Evolutionary conservation across 2,888 invertebrate species (phyloP).

Genomic region (Scaeva pyrastri): DNA sequence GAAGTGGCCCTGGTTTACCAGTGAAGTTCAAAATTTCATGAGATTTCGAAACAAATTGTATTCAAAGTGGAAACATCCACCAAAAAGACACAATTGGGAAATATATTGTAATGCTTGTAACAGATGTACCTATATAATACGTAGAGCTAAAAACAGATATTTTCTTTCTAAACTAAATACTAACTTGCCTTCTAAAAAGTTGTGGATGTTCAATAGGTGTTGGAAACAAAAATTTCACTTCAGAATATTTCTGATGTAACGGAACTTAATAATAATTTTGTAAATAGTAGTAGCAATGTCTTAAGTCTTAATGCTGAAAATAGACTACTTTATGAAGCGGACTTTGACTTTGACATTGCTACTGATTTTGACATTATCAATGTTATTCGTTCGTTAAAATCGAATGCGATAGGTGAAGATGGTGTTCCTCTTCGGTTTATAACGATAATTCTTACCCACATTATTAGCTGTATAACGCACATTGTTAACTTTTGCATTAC

Average conservation of each 20-base stretch:
- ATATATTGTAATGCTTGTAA: conserved; percentile 13
- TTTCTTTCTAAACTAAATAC: not conserved
- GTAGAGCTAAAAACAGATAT: not conserved
- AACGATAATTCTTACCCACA: not conserved
- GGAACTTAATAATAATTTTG: not conserved
- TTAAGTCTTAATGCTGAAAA: not conserved
- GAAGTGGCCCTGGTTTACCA: no score
- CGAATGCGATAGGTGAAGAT: conserved; percentile 11
- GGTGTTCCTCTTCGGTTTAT: conserved; percentile 4
- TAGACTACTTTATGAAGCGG: not conserved
- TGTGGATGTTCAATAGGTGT: not conserved
- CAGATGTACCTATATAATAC: not conserved
- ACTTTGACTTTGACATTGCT: not conserved
- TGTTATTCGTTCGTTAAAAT: conserved; percentile 6
- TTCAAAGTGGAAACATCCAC: conserved; percentile 5
- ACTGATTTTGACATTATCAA: not conserved
- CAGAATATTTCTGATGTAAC: not conserved
- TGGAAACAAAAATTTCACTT: not conserved
- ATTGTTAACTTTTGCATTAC: conserved; percentile 8
- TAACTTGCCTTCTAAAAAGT: not conserved
- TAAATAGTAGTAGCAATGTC: not conserved
- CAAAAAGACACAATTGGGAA: conserved; percentile 2
- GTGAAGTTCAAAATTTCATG: conserved; percentile 7
- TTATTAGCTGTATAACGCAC: not conserved
- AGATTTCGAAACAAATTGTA: conserved; percentile 12